A percentile compares a stretch with the other conserved stretches of the same genome.
phyloP scores from a whole-genome alignment of 2,797 vertebrate genomes.

The Acridotheres tristis region DNA sequence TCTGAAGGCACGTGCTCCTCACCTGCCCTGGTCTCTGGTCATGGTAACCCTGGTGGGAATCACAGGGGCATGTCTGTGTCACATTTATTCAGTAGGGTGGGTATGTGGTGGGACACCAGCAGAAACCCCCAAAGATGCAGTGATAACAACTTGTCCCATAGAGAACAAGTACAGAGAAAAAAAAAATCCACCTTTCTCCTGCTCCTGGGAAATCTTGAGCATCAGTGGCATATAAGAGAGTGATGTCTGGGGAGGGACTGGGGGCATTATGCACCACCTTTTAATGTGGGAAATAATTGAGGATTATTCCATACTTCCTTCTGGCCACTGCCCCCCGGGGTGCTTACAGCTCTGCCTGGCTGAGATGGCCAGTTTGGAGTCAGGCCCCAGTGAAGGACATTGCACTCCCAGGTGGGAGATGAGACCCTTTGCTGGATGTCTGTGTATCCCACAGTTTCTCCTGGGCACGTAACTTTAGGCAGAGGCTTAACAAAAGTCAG shows the following conservation, averaged over 20 bases:
- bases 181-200: neutral
- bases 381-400: neutral
- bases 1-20: neutral
- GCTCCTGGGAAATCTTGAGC: neutral
- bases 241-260: neutral
- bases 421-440: neutral
- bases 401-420: neutral
- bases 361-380: fast-evolving
- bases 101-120: neutral
- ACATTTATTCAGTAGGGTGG: neutral
- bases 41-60: neutral
- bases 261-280: too few species aligned
- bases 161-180: neutral
- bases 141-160: neutral
- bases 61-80: neutral
- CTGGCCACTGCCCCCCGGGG: neutral
- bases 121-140: neutral
- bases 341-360: neutral
- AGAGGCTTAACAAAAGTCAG: neutral
- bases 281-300: neutral
- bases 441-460: neutral
- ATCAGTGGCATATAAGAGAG: fast-evolving
- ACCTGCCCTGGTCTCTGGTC: neutral
- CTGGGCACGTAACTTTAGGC: neutral
- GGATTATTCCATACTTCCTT: neutral